Base-by-base conservation (phyloP, 2,113 vertebrate genomes). In the Talpa occidentalis region DNA sequence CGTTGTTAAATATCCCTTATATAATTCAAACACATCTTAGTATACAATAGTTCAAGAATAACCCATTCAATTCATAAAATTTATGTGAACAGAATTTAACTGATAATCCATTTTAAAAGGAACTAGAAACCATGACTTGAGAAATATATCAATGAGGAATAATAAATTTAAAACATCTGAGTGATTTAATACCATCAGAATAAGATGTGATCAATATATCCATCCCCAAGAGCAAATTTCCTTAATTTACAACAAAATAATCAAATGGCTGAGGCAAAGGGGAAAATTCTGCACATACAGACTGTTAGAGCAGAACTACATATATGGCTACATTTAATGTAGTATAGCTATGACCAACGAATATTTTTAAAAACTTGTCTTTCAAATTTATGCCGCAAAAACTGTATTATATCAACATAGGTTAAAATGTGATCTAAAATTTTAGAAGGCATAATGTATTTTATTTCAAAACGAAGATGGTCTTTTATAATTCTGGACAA, bases 311-410 rank as follows among this genome's bases (percentile, higher is more conserved):
- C 24, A 72, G 72, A 94, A 85, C 42, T 73, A 89, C 4, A 77
- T 0, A 40, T 22, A n/a, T 76, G 26, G 83, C 35, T 62, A 76
- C 26, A 78, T 70, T 67, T 52, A 91, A 30, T 60, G 44, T 40
- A 66, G 56, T 84, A 80, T 3, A 88, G 72, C 56, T 73, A 74
- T 54, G 32, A 88, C 7, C 19, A 81, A 67, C 14, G 0, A 72
- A 37, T 79, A 83, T 32, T 91, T 66, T 93, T 37, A 69, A 77
- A 90, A 94, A 82, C 47, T 74, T 89, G 26, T 32, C 81, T 96
- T 91, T 40, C 66, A 93, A 81, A 91, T 66, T 11, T 35, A 44
- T n/a, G 21, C 9, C 9, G 70, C 42, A 80, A 88, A 91, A 24
- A 54, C 0, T 49, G 0, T 62, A 79, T 40, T 26, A n/a, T 56